These are phyloP conservation scores for Pseudoips prasinana DNA, from an alignment of 2,888 invertebrate species.

Conservation along the genomic window DNA sequence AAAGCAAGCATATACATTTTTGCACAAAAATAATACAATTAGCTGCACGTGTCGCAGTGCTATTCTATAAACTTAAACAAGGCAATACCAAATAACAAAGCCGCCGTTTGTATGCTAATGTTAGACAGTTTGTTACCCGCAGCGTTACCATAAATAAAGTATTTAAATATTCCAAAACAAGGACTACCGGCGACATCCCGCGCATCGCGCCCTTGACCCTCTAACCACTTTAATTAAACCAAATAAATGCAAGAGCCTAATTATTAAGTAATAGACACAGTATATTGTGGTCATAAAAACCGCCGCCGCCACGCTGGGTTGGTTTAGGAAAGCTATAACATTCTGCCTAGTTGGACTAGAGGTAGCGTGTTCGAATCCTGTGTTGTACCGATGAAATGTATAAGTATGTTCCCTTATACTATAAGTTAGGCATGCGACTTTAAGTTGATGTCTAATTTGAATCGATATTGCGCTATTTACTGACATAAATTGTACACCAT, in stretches of 20 bases:
- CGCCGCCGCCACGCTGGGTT: too few relatives aligned
- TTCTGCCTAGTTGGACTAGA: too few relatives aligned
- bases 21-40: too few relatives aligned
- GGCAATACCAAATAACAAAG: constrained; percentile 20
- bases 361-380: too few relatives aligned
- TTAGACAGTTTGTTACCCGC: constrained; percentile 13
- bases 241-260: constrained; percentile 46
- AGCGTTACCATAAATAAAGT: constrained; percentile 27
- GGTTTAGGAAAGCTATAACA: too few relatives aligned
- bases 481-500: too few relatives aligned
- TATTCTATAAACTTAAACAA: constrained; percentile 21
- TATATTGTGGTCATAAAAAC: constrained; percentile 21
- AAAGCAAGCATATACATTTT: too few relatives aligned
- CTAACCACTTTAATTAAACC: constrained; percentile 37
- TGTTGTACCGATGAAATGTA: too few relatives aligned
- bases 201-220: constrained; percentile 35
- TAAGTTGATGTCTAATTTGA: too few relatives aligned
- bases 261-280: constrained; percentile 33
- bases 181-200: constrained; percentile 35
- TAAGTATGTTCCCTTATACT: too few relatives aligned
- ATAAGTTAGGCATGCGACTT: too few relatives aligned
- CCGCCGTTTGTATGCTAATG: constrained; percentile 28
- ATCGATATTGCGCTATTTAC: too few relatives aligned
- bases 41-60: constrained; percentile 3
- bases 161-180: constrained; percentile 32